Percentiles rank a stretch among this genome's conserved stretches.
Evolutionary conservation across 1,140 invertebrate species (phyloP).

Genomic region (Caenorhabditis elegans): DNA sequence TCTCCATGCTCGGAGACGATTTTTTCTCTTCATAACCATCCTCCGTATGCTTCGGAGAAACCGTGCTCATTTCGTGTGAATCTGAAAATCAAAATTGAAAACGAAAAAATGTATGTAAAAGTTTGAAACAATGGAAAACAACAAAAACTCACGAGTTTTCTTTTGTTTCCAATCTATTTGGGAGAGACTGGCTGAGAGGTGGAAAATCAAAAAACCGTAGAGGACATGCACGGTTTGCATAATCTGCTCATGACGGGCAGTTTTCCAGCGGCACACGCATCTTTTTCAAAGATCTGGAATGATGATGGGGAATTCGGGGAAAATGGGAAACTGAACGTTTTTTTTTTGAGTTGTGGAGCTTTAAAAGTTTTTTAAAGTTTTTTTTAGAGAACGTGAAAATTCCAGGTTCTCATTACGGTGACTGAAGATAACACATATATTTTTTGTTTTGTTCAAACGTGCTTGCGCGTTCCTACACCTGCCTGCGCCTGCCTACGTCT

Average conservation of each 20-base stretch:
- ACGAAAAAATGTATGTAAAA: no score
- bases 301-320: background rate
- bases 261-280: background rate
- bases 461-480: no score
- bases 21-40: background rate
- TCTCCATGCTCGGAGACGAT: background rate
- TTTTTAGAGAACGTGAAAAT: no score
- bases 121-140: no score
- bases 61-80: background rate
- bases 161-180: background rate
- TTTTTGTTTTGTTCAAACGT: no score
- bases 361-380: no score
- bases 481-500: no score
- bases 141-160: background rate
- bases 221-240: background rate
- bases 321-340: background rate
- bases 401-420: no score
- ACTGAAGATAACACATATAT: no score
- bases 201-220: conserved; percentile 6
- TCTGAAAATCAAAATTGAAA: no score
- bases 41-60: background rate
- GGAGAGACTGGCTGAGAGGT: background rate
- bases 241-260: conserved; percentile 14
- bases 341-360: no score
- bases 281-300: conserved; percentile 13